A percentile compares a stretch with the other conserved stretches of the same genome.
Conservation (phyloP, 2,888 invertebrate genomes). For the Strigamia transsilvanica region DNA sequence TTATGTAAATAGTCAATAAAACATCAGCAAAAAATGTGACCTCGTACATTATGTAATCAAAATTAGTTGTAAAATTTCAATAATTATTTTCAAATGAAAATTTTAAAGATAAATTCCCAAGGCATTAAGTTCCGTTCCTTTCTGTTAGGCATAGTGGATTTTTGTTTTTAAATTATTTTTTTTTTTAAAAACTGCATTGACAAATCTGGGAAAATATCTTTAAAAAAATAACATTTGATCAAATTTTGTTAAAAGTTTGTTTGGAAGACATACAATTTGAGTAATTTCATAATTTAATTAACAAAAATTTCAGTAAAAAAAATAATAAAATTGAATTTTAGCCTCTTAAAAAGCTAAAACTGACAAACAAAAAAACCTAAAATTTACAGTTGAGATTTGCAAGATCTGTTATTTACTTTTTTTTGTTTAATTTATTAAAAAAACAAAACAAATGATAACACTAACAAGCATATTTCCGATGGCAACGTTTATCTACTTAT, state of each 20-base stretch:
- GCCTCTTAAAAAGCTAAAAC: background rate
- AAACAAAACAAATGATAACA: too few relatives aligned
- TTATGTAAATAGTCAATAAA: conserved; percentile 6
- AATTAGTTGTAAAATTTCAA: conserved; percentile 22
- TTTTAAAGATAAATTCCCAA: conserved; percentile 32
- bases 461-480: too few relatives aligned
- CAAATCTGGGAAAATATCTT: conserved; percentile 22
- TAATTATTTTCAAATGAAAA: conserved; percentile 35
- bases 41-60: background rate
- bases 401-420: too few relatives aligned
- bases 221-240: conserved; percentile 22
- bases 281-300: background rate
- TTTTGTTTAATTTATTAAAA: too few relatives aligned
- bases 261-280: conserved; percentile 24
- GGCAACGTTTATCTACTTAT: too few relatives aligned
- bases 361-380: background rate
- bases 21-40: conserved; percentile 18
- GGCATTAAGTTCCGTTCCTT: background rate
- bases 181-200: conserved; percentile 17
- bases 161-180: too few relatives aligned
- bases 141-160: conserved; percentile 27
- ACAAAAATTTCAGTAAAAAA: background rate
- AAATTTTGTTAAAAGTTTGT: conserved; percentile 27
- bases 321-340: background rate
- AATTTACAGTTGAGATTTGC: background rate